phyloP scores from a whole-genome alignment of 2,888 invertebrate genomes.

The Monochamus alternatus region DNA sequence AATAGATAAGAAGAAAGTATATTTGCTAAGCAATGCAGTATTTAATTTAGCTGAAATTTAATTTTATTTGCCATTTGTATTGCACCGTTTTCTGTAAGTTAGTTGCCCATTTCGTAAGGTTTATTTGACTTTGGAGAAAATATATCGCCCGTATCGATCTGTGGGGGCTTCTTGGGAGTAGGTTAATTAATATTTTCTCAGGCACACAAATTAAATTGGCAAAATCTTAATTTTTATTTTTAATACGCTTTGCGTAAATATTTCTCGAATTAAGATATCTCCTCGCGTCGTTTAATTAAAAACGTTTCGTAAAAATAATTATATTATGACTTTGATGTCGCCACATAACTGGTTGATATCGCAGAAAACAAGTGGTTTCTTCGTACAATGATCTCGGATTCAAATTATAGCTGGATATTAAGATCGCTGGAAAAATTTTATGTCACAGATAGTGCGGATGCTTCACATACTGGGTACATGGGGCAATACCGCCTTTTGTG shows the following conservation, averaged over 20 bases:
- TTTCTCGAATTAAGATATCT: neutral
- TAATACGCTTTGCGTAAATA: neutral
- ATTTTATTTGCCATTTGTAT: too few relatives aligned
- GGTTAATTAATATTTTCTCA: neutral
- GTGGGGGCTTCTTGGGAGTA: neutral
- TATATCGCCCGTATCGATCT: too few relatives aligned
- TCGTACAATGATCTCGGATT: constrained; percentile 2
- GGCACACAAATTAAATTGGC: neutral
- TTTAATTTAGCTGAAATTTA: too few relatives aligned
- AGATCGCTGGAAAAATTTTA: constrained; percentile 11
- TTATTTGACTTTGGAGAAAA: too few relatives aligned
- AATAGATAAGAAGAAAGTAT: too few relatives aligned
- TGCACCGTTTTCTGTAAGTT: too few relatives aligned
- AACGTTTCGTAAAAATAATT: neutral
- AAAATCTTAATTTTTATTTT: neutral
- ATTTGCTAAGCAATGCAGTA: too few relatives aligned
- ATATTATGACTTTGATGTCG: neutral
- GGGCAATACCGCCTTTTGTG: too few relatives aligned
- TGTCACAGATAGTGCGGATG: neutral
- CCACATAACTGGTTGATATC: neutral
- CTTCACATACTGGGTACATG: too few relatives aligned
- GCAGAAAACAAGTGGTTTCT: neutral
- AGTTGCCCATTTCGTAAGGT: too few relatives aligned
- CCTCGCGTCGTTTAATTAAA: neutral
- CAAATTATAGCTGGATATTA: neutral